Base-by-base conservation (phyloP, 2,797 vertebrate species). In the Danio tinwini region DNA sequence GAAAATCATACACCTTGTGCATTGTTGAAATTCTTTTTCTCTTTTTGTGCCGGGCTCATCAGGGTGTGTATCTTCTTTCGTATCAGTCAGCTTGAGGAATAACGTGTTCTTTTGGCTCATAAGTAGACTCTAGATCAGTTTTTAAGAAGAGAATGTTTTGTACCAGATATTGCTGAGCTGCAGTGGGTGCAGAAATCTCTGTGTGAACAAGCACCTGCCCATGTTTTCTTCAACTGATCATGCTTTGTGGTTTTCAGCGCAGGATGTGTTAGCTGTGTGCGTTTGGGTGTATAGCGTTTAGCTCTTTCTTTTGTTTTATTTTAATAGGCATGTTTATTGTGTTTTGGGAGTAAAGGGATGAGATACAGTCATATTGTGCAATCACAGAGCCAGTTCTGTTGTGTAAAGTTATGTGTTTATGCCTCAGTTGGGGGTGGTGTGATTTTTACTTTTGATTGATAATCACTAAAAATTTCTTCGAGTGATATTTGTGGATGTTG, bases 311-410 rank as follows among this genome's bases (percentile, higher is more conserved):
- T 78, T 70, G 6, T 70, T n/a, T 70, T 29, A 29, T 29, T 52
- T 61, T 69, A 58, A 69, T 55, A 42, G 42, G 12, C 13, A 29
- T 55, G 19, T 55, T 45, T 72, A n/a, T 78, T 71, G 9, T 53
- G 5, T 17, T 29, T 52, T 29, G 10, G 7, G 13, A 44, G 40
- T 8, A 37, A 40, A 16, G 4, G 70, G 6, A n/a, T n/a, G n/a
- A 29, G 29, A 58, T 12, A 4, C 9, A 29, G 40, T 45, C 9
- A 2, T 56, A 17, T 58, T 67, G 42, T 50, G 21, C 42, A 19
- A 14, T 55, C 42, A 37, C 63, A 47, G 75, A 68, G 42, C 75
- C 75, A 68, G 45, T 72, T 72, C 50, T 70, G 65, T 53, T 71
- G 62, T 52, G 13, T 78, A 70, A 62, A 52, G 13, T 11, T 71